Evolutionary conservation across 2,888 invertebrate genomes (phyloP), one percentile per base, ranked within the genome.

Genomic region (Ypsolopha scabrella): DNA sequence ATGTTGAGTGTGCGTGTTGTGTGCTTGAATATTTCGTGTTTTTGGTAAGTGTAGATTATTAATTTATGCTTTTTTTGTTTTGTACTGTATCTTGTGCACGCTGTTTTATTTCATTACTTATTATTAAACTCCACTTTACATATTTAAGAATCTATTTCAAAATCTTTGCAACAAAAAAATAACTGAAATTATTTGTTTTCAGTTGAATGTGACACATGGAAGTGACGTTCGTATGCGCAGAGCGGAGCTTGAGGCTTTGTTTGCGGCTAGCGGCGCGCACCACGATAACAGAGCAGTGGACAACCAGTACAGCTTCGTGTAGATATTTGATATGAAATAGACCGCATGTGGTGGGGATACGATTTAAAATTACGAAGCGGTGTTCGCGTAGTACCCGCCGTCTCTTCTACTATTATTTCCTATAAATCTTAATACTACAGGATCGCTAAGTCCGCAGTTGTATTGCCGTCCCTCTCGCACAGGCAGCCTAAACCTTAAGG

Each of bases 181-280:
- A 8, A 38, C 38, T 8, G 2, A 6, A 38, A 10, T 38, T 10
- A 6, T n/a, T 34, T n/a, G 3, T 35, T 61, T 59, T 37, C 80
- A 89, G 88, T 77, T 92, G 88, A 91, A 92, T 56, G 90, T 93
- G 59, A 91, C 92, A 0, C 92, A 92, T 71, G 93, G 93, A 59
- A 95, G 94, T 58, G 93, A 95, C 58, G 93, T 96, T 56, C 88
- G 95, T 56, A 92, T 93, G 63, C 90, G 94, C 54, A 90, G 92
- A 36, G 93, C 93, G 33, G 93, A 94, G 44, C 83, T 95, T 59
- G 95, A 94, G 67, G 90, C 91, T 51, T 71, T 92, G 53, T 87
- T 90, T 58, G 78, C 70, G 6, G 89, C 70, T 55, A 87, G 68
- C 63, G 77, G 74, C 52, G 71, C 75, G 0, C 87, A 81, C 58